Conservation (phyloP, 1,140 invertebrate genomes). For the Saccostrea cuccullata region DNA sequence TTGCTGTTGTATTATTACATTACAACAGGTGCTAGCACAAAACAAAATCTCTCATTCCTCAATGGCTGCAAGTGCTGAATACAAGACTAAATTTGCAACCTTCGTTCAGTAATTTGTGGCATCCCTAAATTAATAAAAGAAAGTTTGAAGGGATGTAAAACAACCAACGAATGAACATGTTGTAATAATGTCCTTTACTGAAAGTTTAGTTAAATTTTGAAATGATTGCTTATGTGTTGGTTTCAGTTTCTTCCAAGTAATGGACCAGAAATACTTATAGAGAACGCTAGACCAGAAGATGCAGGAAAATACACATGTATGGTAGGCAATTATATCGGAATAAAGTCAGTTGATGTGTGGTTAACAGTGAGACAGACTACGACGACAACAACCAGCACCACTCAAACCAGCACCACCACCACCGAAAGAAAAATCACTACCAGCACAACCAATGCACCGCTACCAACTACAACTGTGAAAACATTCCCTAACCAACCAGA, state of each 20-base stretch:
- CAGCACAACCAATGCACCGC: constrained; percentile 9
- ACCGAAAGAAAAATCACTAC: constrained; percentile 39
- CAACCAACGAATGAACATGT: too few relatives aligned
- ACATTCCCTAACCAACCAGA: not conserved
- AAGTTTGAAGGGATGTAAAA: too few relatives aligned
- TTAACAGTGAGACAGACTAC: constrained; percentile 44
- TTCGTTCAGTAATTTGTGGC: too few relatives aligned
- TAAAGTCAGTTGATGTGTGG: constrained; percentile 51
- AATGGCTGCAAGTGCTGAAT: too few relatives aligned
- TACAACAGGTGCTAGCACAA: too few relatives aligned
- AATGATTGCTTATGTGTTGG: not conserved
- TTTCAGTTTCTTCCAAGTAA: constrained; percentile 42
- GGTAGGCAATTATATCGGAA: constrained; percentile 49
- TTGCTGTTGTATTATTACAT: too few relatives aligned
- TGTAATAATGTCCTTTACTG: too few relatives aligned
- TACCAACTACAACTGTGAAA: constrained; percentile 15
- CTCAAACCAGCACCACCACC: constrained; percentile 19
- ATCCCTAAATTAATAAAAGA: too few relatives aligned
- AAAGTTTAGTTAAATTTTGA: too few relatives aligned
- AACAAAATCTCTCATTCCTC: too few relatives aligned
- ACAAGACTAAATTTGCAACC: too few relatives aligned
- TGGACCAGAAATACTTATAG: constrained; percentile 41
- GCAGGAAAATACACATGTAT: constrained; percentile 54
- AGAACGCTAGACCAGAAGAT: constrained; percentile 33
- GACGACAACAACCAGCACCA: constrained; percentile 50